phyloP scores from a whole-genome alignment of 2,888 invertebrate genomes.

The Phaonia tiefii region DNA sequence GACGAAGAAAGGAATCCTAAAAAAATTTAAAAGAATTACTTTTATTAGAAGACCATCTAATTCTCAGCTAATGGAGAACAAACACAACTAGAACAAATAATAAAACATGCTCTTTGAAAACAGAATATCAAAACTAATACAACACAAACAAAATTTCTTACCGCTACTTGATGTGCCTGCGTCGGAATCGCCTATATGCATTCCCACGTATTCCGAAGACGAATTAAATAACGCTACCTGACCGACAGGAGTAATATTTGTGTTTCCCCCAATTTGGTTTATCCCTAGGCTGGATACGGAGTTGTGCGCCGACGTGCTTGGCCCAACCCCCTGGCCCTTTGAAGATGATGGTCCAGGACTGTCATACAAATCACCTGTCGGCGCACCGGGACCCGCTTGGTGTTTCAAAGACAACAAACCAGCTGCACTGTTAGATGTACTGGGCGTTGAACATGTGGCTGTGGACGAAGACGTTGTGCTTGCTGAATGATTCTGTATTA shows the following conservation, averaged over 20 bases:
- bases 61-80: background rate
- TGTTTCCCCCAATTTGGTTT: constrained; percentile 52
- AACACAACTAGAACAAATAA: background rate
- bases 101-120: background rate
- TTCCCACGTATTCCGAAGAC: constrained; percentile 58
- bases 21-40: background rate
- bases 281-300: constrained; percentile 43
- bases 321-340: constrained; percentile 48
- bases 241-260: constrained; percentile 37
- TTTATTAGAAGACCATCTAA: background rate
- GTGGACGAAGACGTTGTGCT: constrained; percentile 64
- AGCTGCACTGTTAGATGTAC: constrained; percentile 63
- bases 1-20: constrained; percentile 66
- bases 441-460: constrained; percentile 67
- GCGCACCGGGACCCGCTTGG: constrained; percentile 36
- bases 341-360: constrained; percentile 60
- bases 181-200: constrained; percentile 62
- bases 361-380: constrained; percentile 60
- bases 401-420: constrained; percentile 64
- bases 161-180: constrained; percentile 59
- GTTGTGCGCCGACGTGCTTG: constrained; percentile 35
- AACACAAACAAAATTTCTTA: constrained; percentile 15
- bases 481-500: constrained; percentile 61
- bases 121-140: too few relatives aligned
- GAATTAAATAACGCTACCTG: constrained; percentile 57